These are phyloP conservation scores for Caenorhabditis plicata DNA, from an alignment of 2,888 invertebrate genomes.

Conservation along the genomic window DNA sequence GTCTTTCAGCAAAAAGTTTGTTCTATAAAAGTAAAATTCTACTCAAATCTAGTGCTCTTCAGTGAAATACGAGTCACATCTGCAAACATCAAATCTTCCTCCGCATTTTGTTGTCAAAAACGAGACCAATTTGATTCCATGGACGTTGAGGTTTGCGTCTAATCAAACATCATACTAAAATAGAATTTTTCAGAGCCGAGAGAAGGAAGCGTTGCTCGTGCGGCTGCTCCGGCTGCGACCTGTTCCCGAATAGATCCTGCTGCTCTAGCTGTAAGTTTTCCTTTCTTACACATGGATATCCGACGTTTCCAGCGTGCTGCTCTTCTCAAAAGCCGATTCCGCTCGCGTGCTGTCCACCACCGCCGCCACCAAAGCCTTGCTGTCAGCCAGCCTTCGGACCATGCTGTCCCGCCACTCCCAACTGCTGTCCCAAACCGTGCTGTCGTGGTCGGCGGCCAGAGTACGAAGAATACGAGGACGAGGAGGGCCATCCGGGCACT, in stretches of 20 bases:
- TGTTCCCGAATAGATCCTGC: constrained; percentile 56
- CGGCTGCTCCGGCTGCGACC: constrained; percentile 58
- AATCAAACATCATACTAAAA: too few species aligned
- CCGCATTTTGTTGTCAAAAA: constrained; percentile 43
- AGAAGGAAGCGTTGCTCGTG: constrained; percentile 54
- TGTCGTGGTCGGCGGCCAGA: constrained; percentile 54
- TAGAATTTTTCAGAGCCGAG: too few species aligned
- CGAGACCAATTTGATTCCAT: constrained; percentile 35
- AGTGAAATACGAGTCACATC: constrained; percentile 51
- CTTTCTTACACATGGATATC: not conserved
- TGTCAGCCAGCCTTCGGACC: constrained; percentile 57
- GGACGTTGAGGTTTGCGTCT: constrained; percentile 21
- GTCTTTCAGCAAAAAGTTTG: too few species aligned
- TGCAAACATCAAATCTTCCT: constrained; percentile 40
- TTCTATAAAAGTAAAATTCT: too few species aligned
- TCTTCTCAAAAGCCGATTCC: constrained; percentile 48
- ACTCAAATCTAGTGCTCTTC: too few species aligned
- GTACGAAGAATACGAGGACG: constrained; percentile 53
- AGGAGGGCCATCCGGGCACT: constrained; percentile 26
- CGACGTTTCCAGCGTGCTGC: constrained; percentile 41
- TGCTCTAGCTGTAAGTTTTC: constrained; percentile 48
- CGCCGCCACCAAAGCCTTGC: constrained; percentile 59
- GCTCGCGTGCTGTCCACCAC: constrained; percentile 60
- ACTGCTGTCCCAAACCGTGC: constrained; percentile 55
- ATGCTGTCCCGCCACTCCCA: constrained; percentile 56